Base-by-base conservation (phyloP, 2,113 vertebrate species). In the Percina caprodes region DNA sequence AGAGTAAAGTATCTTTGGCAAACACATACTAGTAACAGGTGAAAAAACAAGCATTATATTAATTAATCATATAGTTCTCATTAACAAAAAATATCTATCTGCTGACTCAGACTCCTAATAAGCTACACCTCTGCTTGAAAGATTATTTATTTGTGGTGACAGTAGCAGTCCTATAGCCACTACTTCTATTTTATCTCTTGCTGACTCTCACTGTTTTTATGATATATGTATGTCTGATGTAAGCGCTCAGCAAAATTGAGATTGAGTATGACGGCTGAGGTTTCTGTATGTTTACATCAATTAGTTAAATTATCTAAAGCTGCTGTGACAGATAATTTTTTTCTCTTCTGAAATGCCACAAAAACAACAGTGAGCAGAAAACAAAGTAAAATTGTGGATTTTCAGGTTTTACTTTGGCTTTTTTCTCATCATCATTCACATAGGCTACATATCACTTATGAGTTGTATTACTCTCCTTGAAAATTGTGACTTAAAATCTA, bases 401-500 rank as follows among this genome's bases (percentile, higher is more conserved):
- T 65, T 35, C 19, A 14, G n/a, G 3, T 48, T 74, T 59, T 66
- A 67, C 19, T 56, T 62, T 45, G 6, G 3, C 42, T 58, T 42
- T 79, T 46, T 16, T 3, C 24, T 61, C 54, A 67, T 67, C 48
- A 55, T 81, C 46, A 70, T 33, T 79, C 23, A 66, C 33, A 11
- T 67, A 39, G 39, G 39, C 39, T 39, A 19, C 45, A 42, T 5
- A 42, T 13, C 46, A 42, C n/a, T 18, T 39, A 26, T 73, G 16
- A 69, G 39, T 74, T 56, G 15, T 21, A 70, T 30, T 24, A 58
- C 42, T 1, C 35, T 62, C 61, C 63, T 39, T 21, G 55, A 58
- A 68, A 77, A 59, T 1, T 69, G 23, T 73, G 58, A 76, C 59
- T 69, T 48, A 24, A 76, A 70, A 48, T 61, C 69, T 65, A 55